phyloP scores from a whole-genome alignment of 2,888 invertebrate genomes.

The Sesia bembeciformis region DNA sequence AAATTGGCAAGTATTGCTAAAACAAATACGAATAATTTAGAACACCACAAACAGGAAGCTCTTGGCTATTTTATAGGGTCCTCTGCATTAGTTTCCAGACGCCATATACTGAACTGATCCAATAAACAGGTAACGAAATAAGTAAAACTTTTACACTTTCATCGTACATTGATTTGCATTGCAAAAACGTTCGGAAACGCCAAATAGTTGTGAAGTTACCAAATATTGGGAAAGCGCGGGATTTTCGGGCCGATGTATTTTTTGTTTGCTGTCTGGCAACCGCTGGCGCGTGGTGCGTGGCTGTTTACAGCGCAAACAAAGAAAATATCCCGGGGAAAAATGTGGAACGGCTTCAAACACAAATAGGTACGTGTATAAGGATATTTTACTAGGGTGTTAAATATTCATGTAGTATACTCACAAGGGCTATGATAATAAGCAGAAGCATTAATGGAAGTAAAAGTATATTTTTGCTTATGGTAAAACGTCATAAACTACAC shows the following conservation, averaged over 20 bases:
- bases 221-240: conserved; percentile 34
- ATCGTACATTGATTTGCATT: not conserved
- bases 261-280: conserved; percentile 47
- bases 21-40: no score
- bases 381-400: no score
- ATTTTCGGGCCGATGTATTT: conserved; percentile 23
- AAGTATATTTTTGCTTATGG: no score
- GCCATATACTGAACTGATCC: not conserved
- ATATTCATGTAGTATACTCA: no score
- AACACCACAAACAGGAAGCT: no score
- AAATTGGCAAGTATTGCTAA: no score
- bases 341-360: conserved; percentile 13
- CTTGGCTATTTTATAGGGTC: no score
- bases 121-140: not conserved
- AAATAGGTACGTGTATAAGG: not conserved
- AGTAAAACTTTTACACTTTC: not conserved
- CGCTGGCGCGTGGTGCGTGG: conserved; percentile 31
- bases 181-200: not conserved
- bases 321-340: conserved; percentile 32
- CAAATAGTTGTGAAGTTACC: conserved; percentile 13
- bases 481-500: no score
- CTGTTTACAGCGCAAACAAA: conserved; percentile 50
- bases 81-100: not conserved
- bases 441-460: no score
- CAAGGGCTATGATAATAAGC: no score